Base-by-base conservation (phyloP, 2,113 vertebrate genomes). In the Dromas ardeola region DNA sequence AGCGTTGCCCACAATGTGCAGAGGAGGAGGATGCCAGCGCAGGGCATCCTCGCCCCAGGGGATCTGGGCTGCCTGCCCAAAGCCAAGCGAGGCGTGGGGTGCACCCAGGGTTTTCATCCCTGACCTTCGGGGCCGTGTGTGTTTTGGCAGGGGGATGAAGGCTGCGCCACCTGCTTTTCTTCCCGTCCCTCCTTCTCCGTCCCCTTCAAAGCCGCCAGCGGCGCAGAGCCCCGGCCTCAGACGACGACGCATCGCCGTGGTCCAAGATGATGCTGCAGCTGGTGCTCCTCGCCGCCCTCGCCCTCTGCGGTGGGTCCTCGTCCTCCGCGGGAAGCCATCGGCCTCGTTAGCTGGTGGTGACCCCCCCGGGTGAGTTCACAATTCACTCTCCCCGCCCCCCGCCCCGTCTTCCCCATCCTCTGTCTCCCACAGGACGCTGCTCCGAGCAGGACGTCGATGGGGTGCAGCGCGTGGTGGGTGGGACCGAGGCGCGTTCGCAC, bases 401-500 rank as follows among this genome's bases (percentile, higher is more conserved):
- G 7, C 56, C 34, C 15, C 13, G 5, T 15, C 20, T 59, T 15
- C 49, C 55, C n/a, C 84, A 9, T n/a, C 77, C 82, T 89, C 90
- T 11, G 19, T 98, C 95, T 95, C 95, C 96, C 93, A 71, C 98
- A 99, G 97, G 99, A 96, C 97, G 76, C 96, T 96, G 97, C 93
- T 95, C 97, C 69, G 84, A 98, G 98, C 86, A 58, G 42, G 52
- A 58, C 85, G 83, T 97, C 86, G 93, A 98, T 34, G 62, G 25
- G 4, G 81, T 95, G 15, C 81, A 95, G n/a, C 98, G 98, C 45
- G 99, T 99, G 32, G 99, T 99, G 12, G 99, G 99, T 38, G 99
- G 99, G 10, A 82, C 96, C 4, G 98, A 99, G 66, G 98, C 98
- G 11, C 30, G 4, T 5, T 91, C 85, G 6, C 98, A 99, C 86